Conservation (phyloP, 2,888 invertebrate genomes). For the Cephus runcator region DNA sequence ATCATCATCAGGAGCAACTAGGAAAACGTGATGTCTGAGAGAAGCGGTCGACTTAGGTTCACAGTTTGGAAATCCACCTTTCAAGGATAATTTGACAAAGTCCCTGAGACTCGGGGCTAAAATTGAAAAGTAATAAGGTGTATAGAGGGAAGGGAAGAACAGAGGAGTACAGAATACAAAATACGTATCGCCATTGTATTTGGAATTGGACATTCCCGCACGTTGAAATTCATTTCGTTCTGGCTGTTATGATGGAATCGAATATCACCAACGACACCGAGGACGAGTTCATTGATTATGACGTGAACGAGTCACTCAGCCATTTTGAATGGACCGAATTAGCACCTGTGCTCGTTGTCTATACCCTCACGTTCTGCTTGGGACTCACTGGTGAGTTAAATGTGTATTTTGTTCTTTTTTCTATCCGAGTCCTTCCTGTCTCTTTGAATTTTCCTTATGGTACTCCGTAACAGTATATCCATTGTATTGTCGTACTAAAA, state of each 20-base stretch:
- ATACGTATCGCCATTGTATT: neutral
- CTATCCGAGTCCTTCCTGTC: no score
- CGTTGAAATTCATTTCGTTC: neutral
- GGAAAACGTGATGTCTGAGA: neutral
- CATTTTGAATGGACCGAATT: conserved; percentile 70
- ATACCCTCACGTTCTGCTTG: conserved; percentile 71
- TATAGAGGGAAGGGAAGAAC: neutral
- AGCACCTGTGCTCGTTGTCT: conserved; percentile 70
- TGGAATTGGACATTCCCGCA: neutral
- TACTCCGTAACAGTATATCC: neutral
- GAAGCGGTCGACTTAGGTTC: neutral
- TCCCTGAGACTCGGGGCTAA: neutral
- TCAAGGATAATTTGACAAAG: neutral
- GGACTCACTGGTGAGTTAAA: conserved; percentile 70
- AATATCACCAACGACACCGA: conserved; percentile 39
- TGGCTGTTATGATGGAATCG: neutral
- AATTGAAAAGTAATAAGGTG: no score
- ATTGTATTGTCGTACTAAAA: no score
- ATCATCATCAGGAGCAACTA: neutral
- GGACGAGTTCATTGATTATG: conserved; percentile 64
- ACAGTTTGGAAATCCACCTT: neutral
- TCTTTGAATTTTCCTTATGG: neutral
- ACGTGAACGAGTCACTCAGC: conserved; percentile 65
- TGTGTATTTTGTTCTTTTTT: conserved; percentile 30
- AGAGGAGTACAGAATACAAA: neutral